phyloP scores from a whole-genome alignment of 2,888 invertebrate species.

The Amiota mariae region DNA sequence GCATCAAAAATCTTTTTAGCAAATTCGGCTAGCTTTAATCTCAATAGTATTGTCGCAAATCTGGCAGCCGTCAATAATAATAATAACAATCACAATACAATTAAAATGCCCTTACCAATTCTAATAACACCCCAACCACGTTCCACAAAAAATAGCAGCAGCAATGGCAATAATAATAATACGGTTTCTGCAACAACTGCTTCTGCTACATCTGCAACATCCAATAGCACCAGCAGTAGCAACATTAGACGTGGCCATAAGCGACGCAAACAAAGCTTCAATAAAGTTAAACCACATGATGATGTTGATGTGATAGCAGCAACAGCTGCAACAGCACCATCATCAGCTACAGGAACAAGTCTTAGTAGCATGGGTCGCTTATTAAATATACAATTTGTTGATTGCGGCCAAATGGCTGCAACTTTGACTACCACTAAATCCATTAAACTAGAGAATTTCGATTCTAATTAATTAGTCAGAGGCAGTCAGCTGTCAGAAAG shows the following conservation, averaged over 20 bases:
- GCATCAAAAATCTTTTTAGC: slow-evolving; percentile 41
- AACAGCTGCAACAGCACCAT: slow-evolving; percentile 22
- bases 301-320: background rate
- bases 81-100: slow-evolving; percentile 53
- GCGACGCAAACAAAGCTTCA: slow-evolving; percentile 15
- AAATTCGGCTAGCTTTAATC: slow-evolving; percentile 38
- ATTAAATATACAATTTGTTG: slow-evolving; percentile 57
- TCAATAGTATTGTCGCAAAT: slow-evolving; percentile 44
- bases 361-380: slow-evolving; percentile 7
- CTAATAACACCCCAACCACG: slow-evolving; percentile 47
- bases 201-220: background rate
- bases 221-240: slow-evolving; percentile 32
- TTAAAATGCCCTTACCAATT: slow-evolving; percentile 57
- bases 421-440: slow-evolving; percentile 50
- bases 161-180: background rate
- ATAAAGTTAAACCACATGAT: background rate
- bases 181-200: background rate
- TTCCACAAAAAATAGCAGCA: background rate
- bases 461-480: slow-evolving; percentile 33
- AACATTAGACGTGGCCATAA: slow-evolving; percentile 40
- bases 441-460: slow-evolving; percentile 67
- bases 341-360: too few species aligned
- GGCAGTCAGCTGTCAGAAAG: too few species aligned
- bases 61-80: slow-evolving; percentile 53
- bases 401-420: slow-evolving; percentile 48